Percentiles rank a stretch among this genome's conserved stretches.
Conservation (phyloP, 1,140 invertebrate species). For the Meloidogyne floridensis region DNA sequence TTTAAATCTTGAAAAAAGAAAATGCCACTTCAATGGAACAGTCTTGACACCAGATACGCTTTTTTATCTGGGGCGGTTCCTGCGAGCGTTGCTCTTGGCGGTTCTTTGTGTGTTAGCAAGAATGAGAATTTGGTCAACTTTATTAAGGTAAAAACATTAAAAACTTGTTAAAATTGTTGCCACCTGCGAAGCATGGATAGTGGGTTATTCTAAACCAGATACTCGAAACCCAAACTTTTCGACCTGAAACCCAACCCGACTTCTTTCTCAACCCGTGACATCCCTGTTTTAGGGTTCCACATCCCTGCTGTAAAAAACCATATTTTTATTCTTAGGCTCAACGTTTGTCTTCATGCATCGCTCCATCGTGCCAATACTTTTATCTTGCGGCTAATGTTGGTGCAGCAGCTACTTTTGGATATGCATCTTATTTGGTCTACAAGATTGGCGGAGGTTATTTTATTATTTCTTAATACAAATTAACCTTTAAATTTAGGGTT, state of each 20-base stretch:
- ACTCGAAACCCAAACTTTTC: too few relatives aligned
- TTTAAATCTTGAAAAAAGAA: background rate
- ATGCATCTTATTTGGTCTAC: conserved; percentile 64
- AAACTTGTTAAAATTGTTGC: background rate
- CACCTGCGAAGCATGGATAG: too few relatives aligned
- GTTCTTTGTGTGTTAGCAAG: conserved; percentile 38
- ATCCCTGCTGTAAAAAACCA: too few relatives aligned
- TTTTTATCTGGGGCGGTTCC: conserved; percentile 52
- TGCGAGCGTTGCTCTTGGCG: conserved; percentile 42
- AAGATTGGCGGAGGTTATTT: conserved; percentile 62
- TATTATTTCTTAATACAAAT: background rate
- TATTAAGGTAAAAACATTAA: conserved; percentile 41
- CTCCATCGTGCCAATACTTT: conserved; percentile 29
- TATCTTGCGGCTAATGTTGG: conserved; percentile 53
- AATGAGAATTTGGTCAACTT: conserved; percentile 47
- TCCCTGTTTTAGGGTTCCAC: too few relatives aligned
- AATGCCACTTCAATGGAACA: conserved; percentile 55
- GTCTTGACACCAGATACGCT: conserved; percentile 54
- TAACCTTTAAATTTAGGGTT: conserved; percentile 48
- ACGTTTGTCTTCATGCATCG: conserved; percentile 48
- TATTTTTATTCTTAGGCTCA: background rate
- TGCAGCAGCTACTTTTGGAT: conserved; percentile 54
- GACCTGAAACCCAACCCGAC: too few relatives aligned
- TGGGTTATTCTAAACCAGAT: too few relatives aligned
- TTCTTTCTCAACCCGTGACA: too few relatives aligned